A percentile compares a stretch with the other conserved stretches of the same genome.
phyloP scores from a whole-genome alignment of 2,797 vertebrate genomes.

The Steatocranus sp. region DNA sequence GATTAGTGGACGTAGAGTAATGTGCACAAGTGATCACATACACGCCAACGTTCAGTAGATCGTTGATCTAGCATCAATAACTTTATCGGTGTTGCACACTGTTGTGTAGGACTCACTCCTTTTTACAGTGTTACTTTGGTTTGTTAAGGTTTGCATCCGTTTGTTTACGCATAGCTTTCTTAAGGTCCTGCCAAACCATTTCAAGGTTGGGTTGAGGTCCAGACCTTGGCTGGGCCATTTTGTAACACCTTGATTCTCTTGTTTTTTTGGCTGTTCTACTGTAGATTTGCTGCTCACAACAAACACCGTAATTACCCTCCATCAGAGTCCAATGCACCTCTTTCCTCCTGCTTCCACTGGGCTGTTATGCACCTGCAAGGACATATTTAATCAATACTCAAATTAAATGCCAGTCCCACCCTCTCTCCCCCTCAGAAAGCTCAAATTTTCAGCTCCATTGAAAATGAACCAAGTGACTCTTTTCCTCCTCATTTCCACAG shows the following conservation, averaged over 20 bases:
- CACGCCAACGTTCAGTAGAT: not conserved
- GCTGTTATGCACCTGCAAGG: not conserved
- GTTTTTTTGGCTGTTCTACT: not conserved
- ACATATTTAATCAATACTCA: not conserved
- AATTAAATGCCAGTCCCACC: not conserved
- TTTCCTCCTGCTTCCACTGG: not conserved
- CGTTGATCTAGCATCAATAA: not conserved
- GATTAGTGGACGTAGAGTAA: not conserved
- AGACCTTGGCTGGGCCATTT: not conserved
- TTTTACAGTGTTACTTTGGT: not conserved
- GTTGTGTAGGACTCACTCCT: not conserved
- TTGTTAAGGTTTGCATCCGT: not conserved
- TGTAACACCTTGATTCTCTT: not conserved
- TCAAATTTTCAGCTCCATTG: not conserved
- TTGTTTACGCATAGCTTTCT: not conserved
- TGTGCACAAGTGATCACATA: not conserved
- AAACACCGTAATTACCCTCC: not conserved
- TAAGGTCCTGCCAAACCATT: not conserved
- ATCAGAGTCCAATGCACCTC: not conserved
- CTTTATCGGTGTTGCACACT: not conserved
- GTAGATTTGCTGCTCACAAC: not conserved
- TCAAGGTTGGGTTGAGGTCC: not conserved
- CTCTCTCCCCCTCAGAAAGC: not conserved
- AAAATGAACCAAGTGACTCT: not conserved
- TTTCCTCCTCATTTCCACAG: not conserved